These are phyloP conservation scores for Phortica okadai DNA, from an alignment of 2,888 invertebrate species.

Conservation along the genomic window DNA sequence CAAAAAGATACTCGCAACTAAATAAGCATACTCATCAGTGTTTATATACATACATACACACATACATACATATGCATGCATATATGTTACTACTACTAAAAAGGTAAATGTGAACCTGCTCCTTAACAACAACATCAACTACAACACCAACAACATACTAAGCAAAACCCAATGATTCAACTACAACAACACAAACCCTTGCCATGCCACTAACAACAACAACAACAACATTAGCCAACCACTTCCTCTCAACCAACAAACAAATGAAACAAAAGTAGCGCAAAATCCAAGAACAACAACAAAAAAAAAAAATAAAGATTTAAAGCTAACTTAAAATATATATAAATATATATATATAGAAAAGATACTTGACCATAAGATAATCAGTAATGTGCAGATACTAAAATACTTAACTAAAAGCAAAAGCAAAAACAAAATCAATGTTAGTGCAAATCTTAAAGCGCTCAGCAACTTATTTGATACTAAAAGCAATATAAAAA, in stretches of 20 bases:
- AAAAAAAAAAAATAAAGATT: background rate
- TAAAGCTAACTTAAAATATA: background rate
- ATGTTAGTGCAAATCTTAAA: background rate
- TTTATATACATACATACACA: conserved; percentile 41
- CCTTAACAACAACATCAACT: conserved; percentile 47
- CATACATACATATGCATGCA: conserved; percentile 43
- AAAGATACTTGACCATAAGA: conserved; percentile 30
- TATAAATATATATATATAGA: background rate
- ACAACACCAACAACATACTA: background rate
- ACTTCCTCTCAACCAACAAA: background rate
- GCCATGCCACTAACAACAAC: conserved; percentile 25
- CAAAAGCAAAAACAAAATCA: background rate
- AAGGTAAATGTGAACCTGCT: conserved; percentile 46
- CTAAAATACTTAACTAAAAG: conserved; percentile 6
- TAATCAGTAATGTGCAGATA: conserved; percentile 31
- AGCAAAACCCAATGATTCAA: conserved; percentile 38
- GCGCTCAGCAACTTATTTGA: conserved; percentile 18
- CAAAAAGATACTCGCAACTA: conserved; percentile 2
- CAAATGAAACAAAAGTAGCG: conserved; percentile 6
- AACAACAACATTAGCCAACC: background rate
- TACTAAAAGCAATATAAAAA: conserved; percentile 24
- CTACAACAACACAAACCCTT: conserved; percentile 22
- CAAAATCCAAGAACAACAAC: background rate
- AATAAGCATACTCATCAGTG: conserved; percentile 6
- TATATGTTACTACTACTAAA: conserved; percentile 47